Evolutionary conservation across 2,888 invertebrate genomes (phyloP).

Genomic region (Latrodectus elegans): DNA sequence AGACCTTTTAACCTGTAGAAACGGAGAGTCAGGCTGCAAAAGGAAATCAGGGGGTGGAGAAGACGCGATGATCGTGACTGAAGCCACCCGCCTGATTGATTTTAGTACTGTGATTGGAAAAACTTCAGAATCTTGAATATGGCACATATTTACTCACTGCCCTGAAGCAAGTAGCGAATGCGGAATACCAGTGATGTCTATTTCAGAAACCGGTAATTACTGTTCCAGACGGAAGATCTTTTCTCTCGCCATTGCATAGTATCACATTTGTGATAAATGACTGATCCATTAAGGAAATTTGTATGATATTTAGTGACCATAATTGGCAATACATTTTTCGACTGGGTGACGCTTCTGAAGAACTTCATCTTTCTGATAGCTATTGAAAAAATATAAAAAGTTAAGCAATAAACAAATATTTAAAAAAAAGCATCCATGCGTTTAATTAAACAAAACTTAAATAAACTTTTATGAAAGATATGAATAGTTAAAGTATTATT

Average conservation of each 20-base stretch:
- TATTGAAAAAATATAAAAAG: no score
- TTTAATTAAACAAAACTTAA: no score
- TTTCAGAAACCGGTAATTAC: slow-evolving; percentile 10
- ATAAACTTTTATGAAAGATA: no score
- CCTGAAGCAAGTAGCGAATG: neutral
- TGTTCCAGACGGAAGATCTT: neutral
- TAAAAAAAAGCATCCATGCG: no score
- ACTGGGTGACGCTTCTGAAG: no score
- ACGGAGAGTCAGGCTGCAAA: neutral
- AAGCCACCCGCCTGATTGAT: slow-evolving; percentile 51
- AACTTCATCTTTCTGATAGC: no score
- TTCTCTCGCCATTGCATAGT: no score
- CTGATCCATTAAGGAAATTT: slow-evolving; percentile 3
- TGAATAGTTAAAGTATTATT: no score
- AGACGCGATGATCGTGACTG: slow-evolving; percentile 32
- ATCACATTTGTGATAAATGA: slow-evolving; percentile 29
- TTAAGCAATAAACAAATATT: no score
- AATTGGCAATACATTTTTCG: neutral
- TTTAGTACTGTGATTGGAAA: slow-evolving; percentile 23
- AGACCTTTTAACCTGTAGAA: slow-evolving; percentile 7
- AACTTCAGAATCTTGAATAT: neutral
- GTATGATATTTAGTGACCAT: slow-evolving; percentile 3
- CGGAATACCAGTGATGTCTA: slow-evolving; percentile 6
- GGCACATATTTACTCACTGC: neutral
- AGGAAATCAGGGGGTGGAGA: slow-evolving; percentile 4